Conservation (phyloP, 2,113 vertebrate species). For the Anser cygnoides region DNA sequence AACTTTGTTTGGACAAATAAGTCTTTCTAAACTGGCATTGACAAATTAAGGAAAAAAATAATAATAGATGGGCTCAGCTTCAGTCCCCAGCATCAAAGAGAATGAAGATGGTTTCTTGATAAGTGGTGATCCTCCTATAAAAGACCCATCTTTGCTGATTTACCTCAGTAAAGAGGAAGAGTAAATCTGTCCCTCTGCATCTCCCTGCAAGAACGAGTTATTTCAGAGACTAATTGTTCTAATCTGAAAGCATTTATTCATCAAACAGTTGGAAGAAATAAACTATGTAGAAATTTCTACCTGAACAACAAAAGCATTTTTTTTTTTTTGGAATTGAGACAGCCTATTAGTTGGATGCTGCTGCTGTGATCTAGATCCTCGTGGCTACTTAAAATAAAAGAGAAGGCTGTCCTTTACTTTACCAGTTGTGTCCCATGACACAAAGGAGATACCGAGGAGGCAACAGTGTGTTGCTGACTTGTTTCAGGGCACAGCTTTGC, state of each 20-base stretch:
- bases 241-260: conserved; percentile 68
- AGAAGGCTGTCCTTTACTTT: conserved; percentile 50
- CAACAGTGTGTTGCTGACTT: background rate
- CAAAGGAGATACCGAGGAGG: background rate
- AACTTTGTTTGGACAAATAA: background rate
- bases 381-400: conserved; percentile 49
- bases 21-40: background rate
- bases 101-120: background rate
- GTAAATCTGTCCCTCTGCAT: background rate
- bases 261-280: conserved; percentile 65
- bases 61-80: background rate
- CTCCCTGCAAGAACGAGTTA: background rate
- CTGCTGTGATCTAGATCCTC: conserved; percentile 56
- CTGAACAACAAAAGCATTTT: conserved; percentile 69
- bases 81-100: background rate
- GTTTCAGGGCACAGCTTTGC: background rate
- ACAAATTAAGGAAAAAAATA: background rate
- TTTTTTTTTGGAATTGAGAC: conserved; percentile 47
- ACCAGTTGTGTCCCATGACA: background rate
- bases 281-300: conserved; percentile 24
- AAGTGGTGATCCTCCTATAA: background rate
- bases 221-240: conserved; percentile 50
- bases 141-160: background rate
- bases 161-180: conserved; percentile 1
- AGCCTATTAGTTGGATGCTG: conserved; percentile 35